A percentile compares a stretch with the other conserved stretches of the same genome.
phyloP scores from a whole-genome alignment of 2,797 vertebrate genomes.

The Thunnus albacares region DNA sequence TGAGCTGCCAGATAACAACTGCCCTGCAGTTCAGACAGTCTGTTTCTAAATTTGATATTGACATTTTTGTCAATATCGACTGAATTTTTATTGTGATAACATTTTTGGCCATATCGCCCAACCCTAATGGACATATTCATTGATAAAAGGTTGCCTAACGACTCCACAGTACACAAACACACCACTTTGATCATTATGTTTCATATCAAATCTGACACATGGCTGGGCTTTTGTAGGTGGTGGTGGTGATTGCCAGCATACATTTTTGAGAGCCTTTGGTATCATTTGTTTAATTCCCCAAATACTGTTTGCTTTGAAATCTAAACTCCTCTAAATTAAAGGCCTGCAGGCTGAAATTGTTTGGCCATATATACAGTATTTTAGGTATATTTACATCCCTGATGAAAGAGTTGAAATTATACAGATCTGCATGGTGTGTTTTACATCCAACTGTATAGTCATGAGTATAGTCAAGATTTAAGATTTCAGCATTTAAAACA shows the following conservation, averaged over 20 bases:
- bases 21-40: conserved; percentile 42
- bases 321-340: background rate
- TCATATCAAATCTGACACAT: background rate
- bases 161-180: background rate
- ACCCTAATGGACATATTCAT: background rate
- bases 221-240: conserved; percentile 2
- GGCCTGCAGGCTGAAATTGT: too few species aligned
- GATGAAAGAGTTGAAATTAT: background rate
- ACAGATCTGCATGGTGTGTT: background rate
- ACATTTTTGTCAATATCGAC: too few species aligned
- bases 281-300: background rate
- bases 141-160: conserved; percentile 3
- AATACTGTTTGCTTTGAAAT: background rate
- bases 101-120: too few species aligned
- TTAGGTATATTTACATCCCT: background rate
- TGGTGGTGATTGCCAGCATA: background rate
- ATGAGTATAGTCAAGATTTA: too few species aligned
- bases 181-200: background rate
- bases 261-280: background rate
- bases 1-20: conserved; percentile 47
- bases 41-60: conserved; percentile 10
- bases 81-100: too few species aligned
- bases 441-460: background rate
- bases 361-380: background rate
- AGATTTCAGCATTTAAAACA: background rate